These are phyloP conservation scores for Puma concolor DNA, from an alignment of 2,113 vertebrate species.

Conservation along the genomic window DNA sequence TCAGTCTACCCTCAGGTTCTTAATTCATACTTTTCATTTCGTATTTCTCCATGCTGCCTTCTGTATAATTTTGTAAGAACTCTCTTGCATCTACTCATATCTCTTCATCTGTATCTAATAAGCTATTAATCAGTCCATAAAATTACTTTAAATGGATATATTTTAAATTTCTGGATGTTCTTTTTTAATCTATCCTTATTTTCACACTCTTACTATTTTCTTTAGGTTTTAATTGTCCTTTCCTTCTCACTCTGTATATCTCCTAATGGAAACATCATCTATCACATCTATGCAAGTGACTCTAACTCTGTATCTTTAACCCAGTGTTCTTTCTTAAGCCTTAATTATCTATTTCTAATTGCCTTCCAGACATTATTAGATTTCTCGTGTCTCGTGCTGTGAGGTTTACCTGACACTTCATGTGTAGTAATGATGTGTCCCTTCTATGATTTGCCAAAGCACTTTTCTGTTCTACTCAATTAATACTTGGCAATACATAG, in stretches of 20 bases:
- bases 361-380: neutral
- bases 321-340: neutral
- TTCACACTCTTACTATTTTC: neutral
- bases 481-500: neutral
- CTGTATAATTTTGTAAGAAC: constrained; percentile 18
- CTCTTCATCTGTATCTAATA: neutral
- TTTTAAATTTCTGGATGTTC: neutral
- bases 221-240: neutral
- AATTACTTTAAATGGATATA: neutral
- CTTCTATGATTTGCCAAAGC: neutral
- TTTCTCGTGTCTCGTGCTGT: neutral
- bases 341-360: constrained; percentile 1
- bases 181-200: neutral
- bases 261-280: neutral
- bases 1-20: neutral
- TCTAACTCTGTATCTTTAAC: neutral
- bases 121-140: neutral
- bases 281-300: neutral
- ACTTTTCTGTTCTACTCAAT: neutral
- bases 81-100: neutral
- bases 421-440: neutral
- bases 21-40: neutral
- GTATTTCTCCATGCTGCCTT: neutral
- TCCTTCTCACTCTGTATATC: neutral
- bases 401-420: neutral